phyloP scores from a whole-genome alignment of 2,113 vertebrate genomes.

The Lathamus discolor region DNA sequence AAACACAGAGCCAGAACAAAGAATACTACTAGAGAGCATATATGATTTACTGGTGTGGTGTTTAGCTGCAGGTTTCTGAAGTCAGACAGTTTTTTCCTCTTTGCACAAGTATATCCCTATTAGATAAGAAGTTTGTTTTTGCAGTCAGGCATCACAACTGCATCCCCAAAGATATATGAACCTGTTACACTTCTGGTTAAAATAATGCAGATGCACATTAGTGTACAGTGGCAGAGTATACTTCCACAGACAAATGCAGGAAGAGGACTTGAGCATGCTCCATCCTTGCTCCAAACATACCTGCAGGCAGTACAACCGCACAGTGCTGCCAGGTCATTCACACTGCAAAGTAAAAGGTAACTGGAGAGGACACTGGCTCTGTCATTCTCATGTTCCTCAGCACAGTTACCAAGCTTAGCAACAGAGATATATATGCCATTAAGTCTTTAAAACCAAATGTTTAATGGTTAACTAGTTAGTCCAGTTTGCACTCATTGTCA shows the following conservation, averaged over 20 bases:
- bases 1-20: background rate
- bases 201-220: background rate
- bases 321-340: background rate
- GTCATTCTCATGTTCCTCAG: background rate
- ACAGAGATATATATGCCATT: background rate
- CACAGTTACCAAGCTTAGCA: background rate
- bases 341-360: background rate
- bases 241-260: background rate
- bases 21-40: background rate
- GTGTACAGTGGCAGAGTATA: background rate
- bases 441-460: background rate
- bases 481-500: background rate
- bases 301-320: background rate
- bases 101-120: background rate
- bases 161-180: accelerated
- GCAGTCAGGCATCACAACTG: background rate
- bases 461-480: background rate
- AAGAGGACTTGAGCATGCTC: background rate
- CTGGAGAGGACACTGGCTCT: background rate
- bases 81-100: background rate
- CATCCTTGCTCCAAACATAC: background rate
- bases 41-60: background rate
- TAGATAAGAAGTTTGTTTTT: background rate
- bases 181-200: background rate
- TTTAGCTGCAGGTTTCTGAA: background rate